Evolutionary conservation across 2,888 invertebrate species (phyloP), one percentile per base, ranked within the genome.

Genomic region (Macrosiphum euphorbiae): DNA sequence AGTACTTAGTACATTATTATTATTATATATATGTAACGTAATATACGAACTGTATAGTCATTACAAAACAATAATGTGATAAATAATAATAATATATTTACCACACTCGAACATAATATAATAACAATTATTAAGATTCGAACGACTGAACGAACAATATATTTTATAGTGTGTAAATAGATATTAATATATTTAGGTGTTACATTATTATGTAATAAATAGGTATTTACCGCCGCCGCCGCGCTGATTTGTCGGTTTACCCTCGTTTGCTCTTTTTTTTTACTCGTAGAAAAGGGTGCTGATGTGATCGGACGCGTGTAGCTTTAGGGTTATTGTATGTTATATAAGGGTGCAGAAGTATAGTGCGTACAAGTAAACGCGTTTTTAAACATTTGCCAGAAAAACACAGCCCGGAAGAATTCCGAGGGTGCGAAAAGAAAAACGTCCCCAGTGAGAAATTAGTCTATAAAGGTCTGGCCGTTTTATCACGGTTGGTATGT

Each of bases 331-430:
- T 35, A 78, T 35, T 78, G 16, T 61, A 20, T 47, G 8, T 24
- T 35, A 52, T 50, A 8, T 41, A 91, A 91, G 78, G 78, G 90
- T 41, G 90, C 20, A 67, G 8, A 8, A 20, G 35, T 20, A 24
- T 7, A 26, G 55, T 58, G 58, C 26, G 26, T 55, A 24, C 41
- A 35, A n/a, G 58, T 55, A 92, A 92, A 92, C 55, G 91, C 91
- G 86, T 92, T 92, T 92, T 92, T 92, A 92, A 92, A 61, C 91
- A 92, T 92, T 92, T 86, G 58, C 58, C 58, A 35, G 85, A 44
- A 86, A 84, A 84, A 91, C 20, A n/a, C 44, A 7, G 58, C 47
- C 24, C 13, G 28, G 52, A 92, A 67, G 52, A 50, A 67, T 41
- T 87, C 16, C 26, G 86, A 88, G 86, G 78, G 67, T 44, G 88